phyloP scores from a whole-genome alignment of 2,113 vertebrate genomes.

The Otocyon megalotis region DNA sequence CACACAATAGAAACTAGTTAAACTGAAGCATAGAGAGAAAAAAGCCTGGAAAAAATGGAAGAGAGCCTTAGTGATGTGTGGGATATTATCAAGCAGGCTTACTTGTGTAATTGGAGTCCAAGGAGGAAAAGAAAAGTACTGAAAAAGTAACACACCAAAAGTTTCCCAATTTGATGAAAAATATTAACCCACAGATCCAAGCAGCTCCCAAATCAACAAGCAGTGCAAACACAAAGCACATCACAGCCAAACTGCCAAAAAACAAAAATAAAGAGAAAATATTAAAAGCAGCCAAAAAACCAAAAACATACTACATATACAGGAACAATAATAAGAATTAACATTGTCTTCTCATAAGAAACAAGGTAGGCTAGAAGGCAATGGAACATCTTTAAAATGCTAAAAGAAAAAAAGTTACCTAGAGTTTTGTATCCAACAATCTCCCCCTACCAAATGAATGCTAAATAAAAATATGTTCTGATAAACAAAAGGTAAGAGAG shows the following conservation, averaged over 20 bases:
- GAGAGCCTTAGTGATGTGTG: not conserved
- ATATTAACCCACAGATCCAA: not conserved
- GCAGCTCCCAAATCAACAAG: not conserved
- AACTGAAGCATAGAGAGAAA: not conserved
- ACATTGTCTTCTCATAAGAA: not conserved
- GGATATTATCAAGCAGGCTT: not conserved
- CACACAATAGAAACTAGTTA: not conserved
- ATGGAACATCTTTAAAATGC: not conserved
- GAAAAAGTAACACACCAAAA: not conserved
- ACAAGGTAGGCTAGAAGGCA: not conserved
- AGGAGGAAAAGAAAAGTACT: not conserved
- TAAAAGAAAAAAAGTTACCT: not conserved
- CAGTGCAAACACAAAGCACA: not conserved
- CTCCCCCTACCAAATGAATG: not conserved
- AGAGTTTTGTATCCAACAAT: not conserved
- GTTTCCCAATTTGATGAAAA: not conserved
- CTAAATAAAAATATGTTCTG: not conserved
- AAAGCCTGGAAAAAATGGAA: not conserved
- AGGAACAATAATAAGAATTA: not conserved
- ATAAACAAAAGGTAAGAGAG: not conserved
- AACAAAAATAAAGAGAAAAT: slow-evolving; percentile 2
- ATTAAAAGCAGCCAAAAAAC: not conserved
- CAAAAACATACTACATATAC: not conserved
- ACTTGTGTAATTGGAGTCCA: not conserved
- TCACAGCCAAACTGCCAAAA: not conserved